A percentile compares a stretch with the other conserved stretches of the same genome.
These are phyloP conservation scores for Didymodactylos carnosus DNA, from an alignment of 2,888 invertebrate genomes.

Conservation along the genomic window DNA sequence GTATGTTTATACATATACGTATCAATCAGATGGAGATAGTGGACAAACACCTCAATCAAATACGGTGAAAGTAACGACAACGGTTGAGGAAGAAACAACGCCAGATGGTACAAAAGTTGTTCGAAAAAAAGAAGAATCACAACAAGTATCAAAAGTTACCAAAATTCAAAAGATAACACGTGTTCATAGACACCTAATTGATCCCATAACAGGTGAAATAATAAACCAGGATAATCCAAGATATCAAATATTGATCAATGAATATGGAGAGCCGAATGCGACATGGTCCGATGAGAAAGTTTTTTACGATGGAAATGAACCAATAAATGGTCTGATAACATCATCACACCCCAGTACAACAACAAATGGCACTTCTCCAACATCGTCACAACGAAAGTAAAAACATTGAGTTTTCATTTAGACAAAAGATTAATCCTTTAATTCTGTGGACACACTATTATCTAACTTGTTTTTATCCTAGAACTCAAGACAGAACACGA, in stretches of 20 bases:
- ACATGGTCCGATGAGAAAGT: neutral
- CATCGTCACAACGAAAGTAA: neutral
- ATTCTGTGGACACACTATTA: no score
- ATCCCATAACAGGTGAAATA: conserved; percentile 6
- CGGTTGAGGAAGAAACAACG: conserved; percentile 12
- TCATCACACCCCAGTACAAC: neutral
- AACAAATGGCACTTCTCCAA: neutral
- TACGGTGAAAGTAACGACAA: conserved; percentile 12
- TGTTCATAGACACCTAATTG: conserved; percentile 8
- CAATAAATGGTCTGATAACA: neutral
- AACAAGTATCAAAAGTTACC: conserved; percentile 13
- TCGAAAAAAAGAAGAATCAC: conserved; percentile 9
- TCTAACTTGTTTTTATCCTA: no score
- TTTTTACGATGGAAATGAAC: neutral
- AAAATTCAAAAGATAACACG: conserved; percentile 6
- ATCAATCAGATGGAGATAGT: conserved; percentile 4
- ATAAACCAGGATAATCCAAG: neutral
- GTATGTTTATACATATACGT: conserved; percentile 8
- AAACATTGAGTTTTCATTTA: neutral
- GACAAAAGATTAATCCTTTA: neutral
- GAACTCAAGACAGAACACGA: no score
- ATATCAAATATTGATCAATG: neutral
- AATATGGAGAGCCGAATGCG: neutral
- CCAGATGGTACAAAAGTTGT: conserved; percentile 13
- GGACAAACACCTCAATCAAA: conserved; percentile 1